Evolutionary conservation across 2,888 invertebrate genomes (phyloP), one percentile per base, ranked within the genome.

Genomic region (Drosophila prolongata): DNA sequence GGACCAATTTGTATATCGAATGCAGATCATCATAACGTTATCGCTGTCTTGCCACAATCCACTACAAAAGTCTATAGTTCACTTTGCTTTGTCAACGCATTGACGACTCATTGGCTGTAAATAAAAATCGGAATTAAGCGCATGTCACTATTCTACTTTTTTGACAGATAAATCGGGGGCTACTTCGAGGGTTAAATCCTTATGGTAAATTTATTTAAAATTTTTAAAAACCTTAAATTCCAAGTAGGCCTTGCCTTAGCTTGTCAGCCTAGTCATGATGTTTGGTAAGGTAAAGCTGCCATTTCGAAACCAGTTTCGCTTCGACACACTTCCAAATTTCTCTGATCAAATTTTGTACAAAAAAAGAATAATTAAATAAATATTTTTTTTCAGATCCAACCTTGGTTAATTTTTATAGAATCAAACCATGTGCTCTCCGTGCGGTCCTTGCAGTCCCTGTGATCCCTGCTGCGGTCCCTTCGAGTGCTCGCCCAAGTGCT

Each of bases 401-500:
- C 53, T 57, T 16, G 40, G 43, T 34, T 56, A n/a, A 27, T 44
- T n/a, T 40, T 19, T 68, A 43, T 50, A 2, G 1, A 46, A 34
- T 27, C 42, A 50, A 64, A 72, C 77, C 34, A 88, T 88, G 88
- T 88, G 88, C 66, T 87, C 87, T 47, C 88, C 88, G 43, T 87
- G 80, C 46, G 75, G 78, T 11, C 84, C 88, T 11, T 88, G 86
- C 72, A 77, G 82, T 64, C 90, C 90, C 49, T 90, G 90, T 53
- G 90, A 90, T 80, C 90, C 90, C 5, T 90, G 90, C 66, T 84
- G 90, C 55, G 89, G 88, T 62, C 90, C 90, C n/a, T 90, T 89
- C 59, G 89, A 90, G 90, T 84, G 89, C 61, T 90, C 89, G 2
- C 90, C 91, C 30, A 90, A 90, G 87, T 90, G 90, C 64, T 91